These are phyloP conservation scores for Muscicapa comitata DNA, from an alignment of 2,797 vertebrate genomes.

Conservation along the genomic window DNA sequence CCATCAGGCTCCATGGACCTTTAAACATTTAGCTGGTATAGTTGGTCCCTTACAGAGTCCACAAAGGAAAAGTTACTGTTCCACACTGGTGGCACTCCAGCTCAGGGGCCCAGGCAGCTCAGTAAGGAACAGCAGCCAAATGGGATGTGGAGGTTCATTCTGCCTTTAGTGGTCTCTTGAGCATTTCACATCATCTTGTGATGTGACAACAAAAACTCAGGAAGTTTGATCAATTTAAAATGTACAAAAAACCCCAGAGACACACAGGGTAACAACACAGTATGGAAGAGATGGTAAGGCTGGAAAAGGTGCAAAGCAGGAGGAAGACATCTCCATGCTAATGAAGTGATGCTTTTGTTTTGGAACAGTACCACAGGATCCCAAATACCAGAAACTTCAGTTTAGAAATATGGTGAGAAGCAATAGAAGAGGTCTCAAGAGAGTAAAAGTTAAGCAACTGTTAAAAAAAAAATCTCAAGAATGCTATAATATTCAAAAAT, in stretches of 20 bases:
- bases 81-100: neutral
- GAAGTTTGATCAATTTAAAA: neutral
- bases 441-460: neutral
- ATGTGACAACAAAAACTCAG: neutral
- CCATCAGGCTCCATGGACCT: neutral
- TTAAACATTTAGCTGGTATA: neutral
- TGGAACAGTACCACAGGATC: neutral
- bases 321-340: neutral
- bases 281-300: neutral
- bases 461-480: neutral
- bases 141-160: neutral
- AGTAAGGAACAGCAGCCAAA: neutral
- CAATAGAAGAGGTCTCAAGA: neutral
- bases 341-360: neutral
- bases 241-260: rapidly evolving
- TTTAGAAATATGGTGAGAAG: neutral
- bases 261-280: neutral
- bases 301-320: neutral
- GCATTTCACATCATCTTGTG: neutral
- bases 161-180: neutral
- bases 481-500: neutral
- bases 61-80: neutral
- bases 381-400: neutral
- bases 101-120: neutral
- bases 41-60: neutral